These are phyloP conservation scores for Hippocampus guttulatus DNA, from an alignment of 2,113 vertebrate species.

Conservation along the genomic window DNA sequence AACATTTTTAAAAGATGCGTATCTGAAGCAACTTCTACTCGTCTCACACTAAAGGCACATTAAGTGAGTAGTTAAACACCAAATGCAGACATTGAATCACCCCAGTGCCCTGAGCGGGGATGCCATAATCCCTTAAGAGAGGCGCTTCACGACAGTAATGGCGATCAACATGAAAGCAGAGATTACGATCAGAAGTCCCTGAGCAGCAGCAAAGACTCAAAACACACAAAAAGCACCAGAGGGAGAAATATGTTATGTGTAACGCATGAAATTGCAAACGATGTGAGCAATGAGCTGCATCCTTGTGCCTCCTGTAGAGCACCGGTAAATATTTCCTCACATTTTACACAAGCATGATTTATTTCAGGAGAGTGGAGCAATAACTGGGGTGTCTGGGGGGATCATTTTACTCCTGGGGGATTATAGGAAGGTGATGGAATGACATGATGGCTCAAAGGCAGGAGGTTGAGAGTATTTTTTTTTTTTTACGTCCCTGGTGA, in stretches of 20 bases:
- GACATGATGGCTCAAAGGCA: slow-evolving; percentile 15
- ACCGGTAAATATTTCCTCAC: slow-evolving; percentile 15
- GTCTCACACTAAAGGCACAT: slow-evolving; percentile 57
- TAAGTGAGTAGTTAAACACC: slow-evolving; percentile 60
- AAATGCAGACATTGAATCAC: slow-evolving; percentile 60
- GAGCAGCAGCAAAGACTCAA: slow-evolving; percentile 35
- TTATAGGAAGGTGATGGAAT: slow-evolving; percentile 50
- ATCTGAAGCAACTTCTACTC: slow-evolving; percentile 44
- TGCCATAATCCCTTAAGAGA: slow-evolving; percentile 53
- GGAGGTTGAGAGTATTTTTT: slow-evolving; percentile 11
- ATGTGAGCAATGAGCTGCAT: neutral
- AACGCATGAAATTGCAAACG: neutral
- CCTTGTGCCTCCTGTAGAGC: slow-evolving; percentile 4
- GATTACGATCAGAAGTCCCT: slow-evolving; percentile 54
- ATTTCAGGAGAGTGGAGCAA: slow-evolving; percentile 15
- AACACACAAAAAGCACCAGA: slow-evolving; percentile 1
- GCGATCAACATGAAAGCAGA: slow-evolving; percentile 50
- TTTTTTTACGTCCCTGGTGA: slow-evolving; percentile 2
- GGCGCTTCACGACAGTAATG: slow-evolving; percentile 54
- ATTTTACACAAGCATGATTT: slow-evolving; percentile 19
- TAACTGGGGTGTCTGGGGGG: slow-evolving; percentile 23
- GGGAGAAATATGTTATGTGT: neutral
- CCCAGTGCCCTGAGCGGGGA: slow-evolving; percentile 44
- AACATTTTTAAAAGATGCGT: slow-evolving; percentile 34
- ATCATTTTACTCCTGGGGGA: slow-evolving; percentile 36